These are phyloP conservation scores for Zeugodacus cucurbitae DNA, from an alignment of 1,140 invertebrate species.

Conservation along the genomic window DNA sequence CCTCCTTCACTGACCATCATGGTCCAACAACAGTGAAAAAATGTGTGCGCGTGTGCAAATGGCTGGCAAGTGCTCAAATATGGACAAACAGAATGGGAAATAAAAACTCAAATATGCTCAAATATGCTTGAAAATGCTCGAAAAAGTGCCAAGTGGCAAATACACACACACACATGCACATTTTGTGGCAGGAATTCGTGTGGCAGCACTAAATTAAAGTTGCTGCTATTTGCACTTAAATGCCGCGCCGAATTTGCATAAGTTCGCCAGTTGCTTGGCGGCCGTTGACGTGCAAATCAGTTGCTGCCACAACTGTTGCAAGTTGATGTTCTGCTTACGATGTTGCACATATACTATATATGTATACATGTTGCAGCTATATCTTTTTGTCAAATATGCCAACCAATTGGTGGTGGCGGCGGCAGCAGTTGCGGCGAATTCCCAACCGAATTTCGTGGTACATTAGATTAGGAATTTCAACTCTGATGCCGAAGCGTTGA, in stretches of 20 bases:
- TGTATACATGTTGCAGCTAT: no score
- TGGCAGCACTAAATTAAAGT: constrained; percentile 41
- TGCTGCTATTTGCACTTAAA: constrained; percentile 44
- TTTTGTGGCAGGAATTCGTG: neutral
- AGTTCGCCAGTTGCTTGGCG: neutral
- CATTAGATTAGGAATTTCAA: constrained; percentile 9
- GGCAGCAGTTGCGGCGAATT: neutral
- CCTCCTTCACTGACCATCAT: no score
- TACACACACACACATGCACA: no score
- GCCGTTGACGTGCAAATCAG: neutral
- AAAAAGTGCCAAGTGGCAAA: neutral
- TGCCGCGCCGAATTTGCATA: neutral
- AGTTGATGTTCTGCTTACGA: neutral
- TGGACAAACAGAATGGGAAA: no score
- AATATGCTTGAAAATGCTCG: neutral
- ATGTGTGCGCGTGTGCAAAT: neutral
- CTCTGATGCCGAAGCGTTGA: neutral
- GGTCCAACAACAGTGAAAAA: neutral
- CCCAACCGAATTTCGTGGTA: neutral
- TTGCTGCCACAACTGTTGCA: neutral
- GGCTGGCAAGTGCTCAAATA: neutral
- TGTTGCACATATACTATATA: neutral
- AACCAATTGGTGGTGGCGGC: neutral
- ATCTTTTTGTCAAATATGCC: no score
- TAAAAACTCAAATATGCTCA: neutral